Evolutionary conservation across 37 sponge, comb jelly and placozoan genomes (phyloP).

Genomic region (Halisarca cf. caerulea): DNA sequence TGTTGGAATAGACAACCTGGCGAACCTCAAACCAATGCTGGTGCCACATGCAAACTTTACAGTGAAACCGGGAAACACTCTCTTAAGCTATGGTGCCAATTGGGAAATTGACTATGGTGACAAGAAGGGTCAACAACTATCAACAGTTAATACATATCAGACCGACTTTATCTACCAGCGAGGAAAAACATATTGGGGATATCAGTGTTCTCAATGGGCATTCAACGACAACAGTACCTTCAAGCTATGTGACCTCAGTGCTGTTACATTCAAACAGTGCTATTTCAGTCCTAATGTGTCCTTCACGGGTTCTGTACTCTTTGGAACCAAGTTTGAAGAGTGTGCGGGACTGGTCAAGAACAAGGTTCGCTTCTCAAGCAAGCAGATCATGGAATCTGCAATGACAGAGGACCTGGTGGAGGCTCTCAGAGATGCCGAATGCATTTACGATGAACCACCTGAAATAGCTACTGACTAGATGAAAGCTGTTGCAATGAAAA

Average conservation of each 20-base stretch:
- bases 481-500: no score
- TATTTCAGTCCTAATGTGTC: background rate
- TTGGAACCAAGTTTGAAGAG: slow-evolving; percentile 16
- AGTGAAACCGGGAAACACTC: no score
- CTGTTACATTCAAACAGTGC: slow-evolving; percentile 9
- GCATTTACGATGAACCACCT: background rate
- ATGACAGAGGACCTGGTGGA: background rate
- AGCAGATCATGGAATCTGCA: slow-evolving; percentile 8
- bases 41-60: background rate
- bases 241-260: slow-evolving; percentile 27
- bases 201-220: no score
- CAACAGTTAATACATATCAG: background rate
- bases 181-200: background rate
- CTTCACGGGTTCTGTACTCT: slow-evolving; percentile 14
- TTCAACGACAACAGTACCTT: no score
- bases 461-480: background rate
- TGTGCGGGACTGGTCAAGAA: slow-evolving; percentile 37
- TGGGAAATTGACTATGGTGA: background rate
- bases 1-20: background rate
- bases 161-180: background rate
- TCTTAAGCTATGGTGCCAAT: background rate
- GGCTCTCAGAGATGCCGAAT: slow-evolving; percentile 6
- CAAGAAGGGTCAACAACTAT: background rate
- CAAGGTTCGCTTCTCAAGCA: slow-evolving; percentile 49
- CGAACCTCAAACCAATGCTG: background rate